phyloP scores from a whole-genome alignment of 2,113 vertebrate genomes.

The Heloderma charlesbogerti region DNA sequence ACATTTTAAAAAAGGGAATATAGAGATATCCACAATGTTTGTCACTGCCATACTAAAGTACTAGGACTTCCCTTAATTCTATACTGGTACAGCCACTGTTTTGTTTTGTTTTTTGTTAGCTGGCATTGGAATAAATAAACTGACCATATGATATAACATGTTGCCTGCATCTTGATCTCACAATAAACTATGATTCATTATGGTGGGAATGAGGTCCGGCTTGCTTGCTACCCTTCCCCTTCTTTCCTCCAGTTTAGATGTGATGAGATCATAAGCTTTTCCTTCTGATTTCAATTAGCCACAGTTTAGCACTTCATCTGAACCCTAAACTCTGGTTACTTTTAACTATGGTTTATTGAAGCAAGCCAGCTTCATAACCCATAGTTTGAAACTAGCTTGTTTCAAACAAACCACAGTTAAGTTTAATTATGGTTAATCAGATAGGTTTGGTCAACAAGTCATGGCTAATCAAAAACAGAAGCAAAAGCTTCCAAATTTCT shows the following conservation, averaged over 20 bases:
- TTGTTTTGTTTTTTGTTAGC: neutral
- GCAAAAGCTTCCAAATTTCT: neutral
- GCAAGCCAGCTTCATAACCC: neutral
- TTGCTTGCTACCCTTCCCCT: neutral
- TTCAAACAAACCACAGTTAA: neutral
- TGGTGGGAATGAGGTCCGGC: neutral
- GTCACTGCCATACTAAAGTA: no score
- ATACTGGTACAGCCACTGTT: rapidly evolving
- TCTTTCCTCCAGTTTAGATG: no score
- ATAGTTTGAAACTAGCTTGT: neutral
- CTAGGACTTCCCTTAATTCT: neutral
- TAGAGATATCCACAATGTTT: no score
- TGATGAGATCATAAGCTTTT: neutral
- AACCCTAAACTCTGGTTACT: neutral
- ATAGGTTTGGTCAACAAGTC: neutral
- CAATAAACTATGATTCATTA: neutral
- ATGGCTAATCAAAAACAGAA: neutral
- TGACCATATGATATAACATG: neutral
- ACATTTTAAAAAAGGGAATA: no score
- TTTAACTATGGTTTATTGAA: neutral
- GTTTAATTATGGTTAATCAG: neutral
- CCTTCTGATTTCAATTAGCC: neutral
- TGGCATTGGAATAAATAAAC: neutral
- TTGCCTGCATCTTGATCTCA: neutral
- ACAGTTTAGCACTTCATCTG: neutral